These are phyloP conservation scores for Bradypus variegatus DNA, from an alignment of 2,797 vertebrate species.

Conservation along the genomic window DNA sequence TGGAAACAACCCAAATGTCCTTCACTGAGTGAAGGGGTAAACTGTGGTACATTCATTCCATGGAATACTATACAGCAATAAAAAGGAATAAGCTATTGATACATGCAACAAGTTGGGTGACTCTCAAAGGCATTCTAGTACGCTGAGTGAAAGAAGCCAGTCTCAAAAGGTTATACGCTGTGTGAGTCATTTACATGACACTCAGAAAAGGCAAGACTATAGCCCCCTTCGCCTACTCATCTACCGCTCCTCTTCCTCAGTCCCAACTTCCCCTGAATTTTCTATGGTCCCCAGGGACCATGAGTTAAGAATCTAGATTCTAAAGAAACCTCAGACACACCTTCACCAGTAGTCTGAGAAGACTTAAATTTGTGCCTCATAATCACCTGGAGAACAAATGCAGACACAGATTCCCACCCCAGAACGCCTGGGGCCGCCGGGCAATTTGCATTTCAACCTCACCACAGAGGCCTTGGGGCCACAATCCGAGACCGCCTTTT, in stretches of 20 bases:
- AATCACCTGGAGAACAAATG: fast-evolving
- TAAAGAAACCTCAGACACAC: neutral
- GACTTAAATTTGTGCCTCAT: neutral
- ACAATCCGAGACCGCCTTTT: neutral
- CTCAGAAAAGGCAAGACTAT: neutral
- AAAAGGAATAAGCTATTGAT: neutral
- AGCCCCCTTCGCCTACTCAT: neutral
- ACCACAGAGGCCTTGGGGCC: neutral
- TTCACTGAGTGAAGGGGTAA: neutral
- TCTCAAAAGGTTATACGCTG: neutral
- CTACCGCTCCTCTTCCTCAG: neutral
- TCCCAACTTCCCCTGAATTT: neutral
- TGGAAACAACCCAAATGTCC: neutral
- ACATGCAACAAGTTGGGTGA: neutral
- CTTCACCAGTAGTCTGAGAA: neutral
- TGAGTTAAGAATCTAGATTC: neutral
- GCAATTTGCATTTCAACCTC: neutral
- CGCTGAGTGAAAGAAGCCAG: neutral
- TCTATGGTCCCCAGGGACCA: neutral
- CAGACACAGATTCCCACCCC: neutral
- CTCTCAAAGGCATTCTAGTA: neutral
- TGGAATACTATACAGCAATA: neutral
- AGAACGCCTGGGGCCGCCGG: fast-evolving
- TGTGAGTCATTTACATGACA: neutral
- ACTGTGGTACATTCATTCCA: too few relatives aligned